Base-by-base conservation (phyloP, 2,113 vertebrate species). In the Cochlearius cochlearius region DNA sequence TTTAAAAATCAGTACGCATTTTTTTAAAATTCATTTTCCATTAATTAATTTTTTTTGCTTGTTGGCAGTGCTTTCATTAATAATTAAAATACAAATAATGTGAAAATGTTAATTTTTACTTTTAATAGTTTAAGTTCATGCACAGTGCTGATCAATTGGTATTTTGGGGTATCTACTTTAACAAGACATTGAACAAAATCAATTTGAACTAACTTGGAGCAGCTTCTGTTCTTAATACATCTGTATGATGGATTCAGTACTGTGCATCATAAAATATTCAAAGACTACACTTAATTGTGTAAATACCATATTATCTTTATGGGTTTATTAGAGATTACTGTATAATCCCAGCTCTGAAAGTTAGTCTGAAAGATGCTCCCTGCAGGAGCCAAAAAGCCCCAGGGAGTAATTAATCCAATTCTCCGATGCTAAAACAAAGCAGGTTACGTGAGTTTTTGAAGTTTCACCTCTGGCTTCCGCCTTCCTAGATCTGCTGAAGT, bases 11-110 rank as follows among this genome's bases (percentile, higher is more conserved):
- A 78, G 38, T 47, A 73, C 13, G 12, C 95, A 75, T 92, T 96
- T 53, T 17, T 59, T 10, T 10, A 71, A 75, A 96, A 95, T 62
- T 87, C 30, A 67, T 96, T 97, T 97, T 95, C 85, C 73, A 81
- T 95, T 13, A 91, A 88, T 68, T 68, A 41, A 8, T n/a, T 60
- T 67, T 73, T 4, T 67, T 30, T 64, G 34, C 78, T 95, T 94
- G 63, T 93, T 67, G 79, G 56, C 88, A 88, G 84, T 25, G 1
- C 10, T 89, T 64, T 53, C 4, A 89, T 96, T 93, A 95, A 94
- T 88, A 91, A 91, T 91, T 91, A 91, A 96, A 96, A 95, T 96
- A 96, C 60, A 96, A 98, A 96, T 93, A 98, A 96, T 80, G 30
- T 96, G 77, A 96, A 96, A 96, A 95, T 90, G 29, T 93, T 96